A percentile compares a stretch with the other conserved stretches of the same genome.
phyloP scores from a whole-genome alignment of 2,888 invertebrate species.

The Cantharis rufa region DNA sequence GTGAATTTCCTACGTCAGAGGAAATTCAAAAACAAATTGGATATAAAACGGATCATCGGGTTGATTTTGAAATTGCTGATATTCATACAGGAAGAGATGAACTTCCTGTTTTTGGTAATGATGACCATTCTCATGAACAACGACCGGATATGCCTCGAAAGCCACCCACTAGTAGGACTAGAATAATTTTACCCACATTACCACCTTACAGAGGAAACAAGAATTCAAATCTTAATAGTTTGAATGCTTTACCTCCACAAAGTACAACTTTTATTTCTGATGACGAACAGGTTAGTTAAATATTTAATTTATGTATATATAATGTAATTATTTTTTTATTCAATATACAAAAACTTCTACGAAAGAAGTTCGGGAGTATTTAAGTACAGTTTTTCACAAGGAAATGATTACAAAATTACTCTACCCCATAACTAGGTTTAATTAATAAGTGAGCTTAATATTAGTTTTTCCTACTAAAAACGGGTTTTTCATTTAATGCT shows the following conservation, averaged over 20 bases:
- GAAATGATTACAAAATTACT: no score
- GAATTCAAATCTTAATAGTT: conserved; percentile 43
- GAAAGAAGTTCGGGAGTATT: no score
- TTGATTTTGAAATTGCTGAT: conserved; percentile 45
- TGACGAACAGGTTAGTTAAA: conserved; percentile 44
- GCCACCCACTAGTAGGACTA: conserved; percentile 42
- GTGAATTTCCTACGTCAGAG: conserved; percentile 77
- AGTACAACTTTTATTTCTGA: conserved; percentile 43
- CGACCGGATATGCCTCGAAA: conserved; percentile 57
- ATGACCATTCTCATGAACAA: conserved; percentile 70
- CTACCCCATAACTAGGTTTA: no score
- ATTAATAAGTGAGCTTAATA: neutral
- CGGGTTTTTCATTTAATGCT: conserved; percentile 36
- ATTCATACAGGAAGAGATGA: conserved; percentile 52
- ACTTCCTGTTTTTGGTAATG: conserved; percentile 54
- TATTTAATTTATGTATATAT: no score
- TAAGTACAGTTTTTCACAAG: no score
- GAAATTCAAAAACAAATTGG: conserved; percentile 62
- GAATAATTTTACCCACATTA: conserved; percentile 48
- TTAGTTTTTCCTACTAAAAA: neutral
- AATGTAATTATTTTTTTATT: no score
- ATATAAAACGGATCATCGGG: conserved; percentile 46
- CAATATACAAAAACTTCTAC: no score
- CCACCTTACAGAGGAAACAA: conserved; percentile 40
- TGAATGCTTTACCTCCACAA: conserved; percentile 44